Evolutionary conservation across 2,888 invertebrate genomes (phyloP), one percentile per base, ranked within the genome.

Genomic region (Hedya salicella): DNA sequence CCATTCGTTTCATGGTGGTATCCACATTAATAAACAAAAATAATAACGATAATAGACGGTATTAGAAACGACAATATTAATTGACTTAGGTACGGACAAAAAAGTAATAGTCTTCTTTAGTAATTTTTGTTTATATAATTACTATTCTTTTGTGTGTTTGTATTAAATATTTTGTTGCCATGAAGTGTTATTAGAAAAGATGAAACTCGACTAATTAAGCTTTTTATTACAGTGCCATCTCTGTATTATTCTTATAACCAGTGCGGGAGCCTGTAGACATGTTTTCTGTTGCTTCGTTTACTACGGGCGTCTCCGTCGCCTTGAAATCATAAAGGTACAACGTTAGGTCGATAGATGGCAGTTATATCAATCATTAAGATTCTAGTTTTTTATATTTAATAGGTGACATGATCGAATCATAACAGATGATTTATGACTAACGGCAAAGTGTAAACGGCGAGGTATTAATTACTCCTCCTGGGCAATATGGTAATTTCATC

Each of bases 221-320:
- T 59, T 39, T 48, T 39, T 4, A 59, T 19, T 14, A 21, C 39
- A 59, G 48, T 11, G 59, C 39, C 59, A 48, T 59, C 59, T 62
- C 17, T 36, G 8, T 5, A 14, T 13, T 21, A 4, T 14, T 14
- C 21, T 48, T 21, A 5, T 1, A 48, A 54, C 21, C 14, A 14
- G 9, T 4, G 14, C 6, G 6, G 2, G 14, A 21, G 13, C 11
- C 19, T 19, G n/a, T 8, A 1, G n/a, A 14, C 19, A 19, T 36
- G 48, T 36, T 59, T 19, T 32, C 32, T 11, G 14, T 1, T 9
- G 30, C 32, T 11, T 17, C 2, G 1, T 32, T 52, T 52, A 32
- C 50, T 11, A 42, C 13, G 11, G 13, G 13, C 3, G 17, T 9
- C 4, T 39, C 4, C 6, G n/a, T 25, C 25, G 4, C 5, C 19